Conservation (phyloP, 2,797 vertebrate genomes). For the Crotalus adamanteus region DNA sequence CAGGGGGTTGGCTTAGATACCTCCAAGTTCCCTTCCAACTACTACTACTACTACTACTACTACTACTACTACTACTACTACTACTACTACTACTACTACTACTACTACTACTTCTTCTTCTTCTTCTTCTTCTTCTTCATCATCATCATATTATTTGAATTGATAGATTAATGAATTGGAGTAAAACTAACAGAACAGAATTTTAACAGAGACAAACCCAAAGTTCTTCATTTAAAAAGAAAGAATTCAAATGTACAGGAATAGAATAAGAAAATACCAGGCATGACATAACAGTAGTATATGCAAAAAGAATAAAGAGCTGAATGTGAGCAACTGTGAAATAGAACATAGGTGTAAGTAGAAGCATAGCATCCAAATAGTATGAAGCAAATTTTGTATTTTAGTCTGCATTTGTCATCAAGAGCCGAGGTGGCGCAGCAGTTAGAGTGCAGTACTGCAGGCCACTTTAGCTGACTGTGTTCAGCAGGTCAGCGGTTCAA, state of each 20-base stretch:
- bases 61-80: too few species aligned
- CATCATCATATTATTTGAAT: too few species aligned
- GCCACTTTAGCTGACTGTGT: too few species aligned
- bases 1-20: too few species aligned
- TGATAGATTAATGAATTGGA: neutral
- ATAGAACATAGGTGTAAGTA: neutral
- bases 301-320: neutral
- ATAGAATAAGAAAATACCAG: neutral
- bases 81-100: too few species aligned
- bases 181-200: neutral
- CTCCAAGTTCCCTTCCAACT: too few species aligned
- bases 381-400: neutral
- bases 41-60: too few species aligned
- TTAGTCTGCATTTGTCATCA: neutral
- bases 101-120: too few species aligned
- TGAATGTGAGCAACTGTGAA: neutral
- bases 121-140: too few species aligned
- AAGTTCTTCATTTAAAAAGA: neutral
- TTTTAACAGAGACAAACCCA: neutral
- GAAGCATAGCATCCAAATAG: neutral
- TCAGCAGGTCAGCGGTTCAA: too few species aligned
- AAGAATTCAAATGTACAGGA: neutral
- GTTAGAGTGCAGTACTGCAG: too few species aligned
- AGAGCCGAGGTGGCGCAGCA: too few species aligned
- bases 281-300: neutral